Evolutionary conservation across 1,140 invertebrate genomes (phyloP).

Genomic region (Cotesia typhae): DNA sequence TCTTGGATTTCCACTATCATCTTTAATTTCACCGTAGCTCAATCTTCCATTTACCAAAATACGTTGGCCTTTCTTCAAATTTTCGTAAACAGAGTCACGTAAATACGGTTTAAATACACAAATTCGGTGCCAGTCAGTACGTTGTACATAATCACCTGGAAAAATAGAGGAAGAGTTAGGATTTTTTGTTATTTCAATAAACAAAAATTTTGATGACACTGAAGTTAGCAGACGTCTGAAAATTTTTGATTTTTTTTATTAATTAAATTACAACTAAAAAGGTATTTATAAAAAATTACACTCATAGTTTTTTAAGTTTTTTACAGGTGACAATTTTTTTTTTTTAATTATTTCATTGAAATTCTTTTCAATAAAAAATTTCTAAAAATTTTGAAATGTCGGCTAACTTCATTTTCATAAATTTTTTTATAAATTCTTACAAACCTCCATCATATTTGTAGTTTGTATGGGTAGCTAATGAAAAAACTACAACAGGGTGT

Average conservation of each 20-base stretch:
- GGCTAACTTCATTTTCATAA: too few relatives aligned
- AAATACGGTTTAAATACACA: slow-evolving; percentile 87
- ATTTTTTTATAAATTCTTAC: slow-evolving; percentile 8
- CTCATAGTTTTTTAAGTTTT: too few relatives aligned
- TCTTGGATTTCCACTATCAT: slow-evolving; percentile 76
- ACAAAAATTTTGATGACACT: slow-evolving; percentile 5
- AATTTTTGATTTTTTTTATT: too few relatives aligned
- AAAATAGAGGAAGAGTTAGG: slow-evolving; percentile 36
- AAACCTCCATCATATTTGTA: slow-evolving; percentile 72
- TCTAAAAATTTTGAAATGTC: too few relatives aligned
- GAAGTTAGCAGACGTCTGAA: too few relatives aligned
- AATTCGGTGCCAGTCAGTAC: slow-evolving; percentile 91
- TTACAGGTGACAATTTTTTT: too few relatives aligned
- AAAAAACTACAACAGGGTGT: slow-evolving; percentile 89
- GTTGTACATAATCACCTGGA: slow-evolving; percentile 79
- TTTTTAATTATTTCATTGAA: too few relatives aligned
- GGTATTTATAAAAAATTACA: too few relatives aligned
- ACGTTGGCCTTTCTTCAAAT: slow-evolving; percentile 86
- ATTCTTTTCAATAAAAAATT: too few relatives aligned
- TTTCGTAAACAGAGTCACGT: slow-evolving; percentile 79
- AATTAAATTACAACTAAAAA: too few relatives aligned
- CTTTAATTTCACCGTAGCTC: slow-evolving; percentile 86
- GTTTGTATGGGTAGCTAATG: slow-evolving; percentile 87
- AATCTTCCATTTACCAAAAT: slow-evolving; percentile 84
- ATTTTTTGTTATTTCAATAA: slow-evolving; percentile 2